Base-by-base conservation (phyloP, 2,888 invertebrate genomes). In the Apodemia duryi region DNA sequence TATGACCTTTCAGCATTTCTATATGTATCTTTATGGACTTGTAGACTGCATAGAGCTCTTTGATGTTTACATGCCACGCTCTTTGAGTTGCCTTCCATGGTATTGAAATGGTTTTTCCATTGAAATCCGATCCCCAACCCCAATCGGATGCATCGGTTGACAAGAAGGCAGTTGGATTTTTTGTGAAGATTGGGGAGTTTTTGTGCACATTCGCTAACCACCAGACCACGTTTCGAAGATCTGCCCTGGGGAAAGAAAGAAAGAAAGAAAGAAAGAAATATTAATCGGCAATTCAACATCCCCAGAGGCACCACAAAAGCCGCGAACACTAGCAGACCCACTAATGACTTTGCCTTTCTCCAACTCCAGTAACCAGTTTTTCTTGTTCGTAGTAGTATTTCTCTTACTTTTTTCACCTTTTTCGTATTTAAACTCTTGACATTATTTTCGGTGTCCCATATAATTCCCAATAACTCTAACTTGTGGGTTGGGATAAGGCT, bases 391-490 rank as follows among this genome's bases (percentile, higher is more conserved):
- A n/a, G n/a, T n/a, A n/a, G n/a, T n/a, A n/a, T n/a, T n/a, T n/a
- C n/a, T n/a, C n/a, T n/a, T n/a, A n/a, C n/a, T n/a, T n/a, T n/a
- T n/a, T n/a, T n/a, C n/a, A n/a, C 6, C 10, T 13, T 29, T 61
- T 54, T 13, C 54, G 13, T 6, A 57, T 28, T 28, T 3, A 57
- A 29, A 57, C 11, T 11, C 29, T 57, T 57, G 28, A 28, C 32
- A 29, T 29, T 62, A 43, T 21, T 28, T 43, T 49, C 29, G 29
- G 69, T 68, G 28, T 69, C 60, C 69, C 71, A 71, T 13, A 41
- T 61, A 28, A 69, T 62, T 10, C 71, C 71, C 13, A 68, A 62
- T 41, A 62, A 69, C 51, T 67, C 65, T 32, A 71, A 49, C 2
- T 51, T 29, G 11, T 62, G 60, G 10, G 60, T 49, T 21, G 68